Base-by-base conservation (phyloP, 2,113 vertebrate genomes). In the Stomatorhinus ivindoensis region DNA sequence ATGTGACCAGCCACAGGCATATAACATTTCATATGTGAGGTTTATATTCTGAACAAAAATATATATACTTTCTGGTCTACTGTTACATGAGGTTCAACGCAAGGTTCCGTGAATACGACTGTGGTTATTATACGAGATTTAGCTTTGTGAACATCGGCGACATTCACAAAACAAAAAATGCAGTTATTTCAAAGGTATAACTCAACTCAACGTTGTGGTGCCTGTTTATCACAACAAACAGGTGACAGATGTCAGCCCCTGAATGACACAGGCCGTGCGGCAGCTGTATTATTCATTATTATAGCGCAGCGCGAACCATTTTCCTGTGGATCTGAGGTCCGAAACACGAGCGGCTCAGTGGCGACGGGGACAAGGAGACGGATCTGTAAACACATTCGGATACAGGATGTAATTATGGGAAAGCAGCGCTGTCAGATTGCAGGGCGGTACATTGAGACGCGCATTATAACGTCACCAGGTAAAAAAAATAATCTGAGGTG, bases 21-120 rank as follows among this genome's bases (percentile, higher is more conserved):
- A 80, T 80, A 80, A 80, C 39, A 80, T 80, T 42, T 80, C 73
- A 42, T 42, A 15, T 39, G 73, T 39, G n/a, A 80, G 17, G n/a
- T 80, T 76, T 76, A 76, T 76, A 39, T 76, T 80, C 73, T 42
- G 73, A 80, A 42, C 73, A 80, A 80, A 80, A 80, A 80, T 80
- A 17, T 39, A 69, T 42, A 42, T 80, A 39, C 35, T 42, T 80
- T 42, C 73, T 80, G 31, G 15, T 19, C 31, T 80, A 80, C 17
- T 80, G 73, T 42, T 80, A 42, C 35, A 42, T 80, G 73, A 39
- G 31, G 73, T 35, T 80, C 73, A 42, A 39, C 35, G 13, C 73
- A 80, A 80, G 73, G 73, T 19, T 80, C 73, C 10, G 35, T 42
- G 35, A 42, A 42, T n/a, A 42, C 42, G 73, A 21, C 73, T 6